Conservation (phyloP, 1,140 invertebrate genomes). For the Diachasma alloeum region DNA sequence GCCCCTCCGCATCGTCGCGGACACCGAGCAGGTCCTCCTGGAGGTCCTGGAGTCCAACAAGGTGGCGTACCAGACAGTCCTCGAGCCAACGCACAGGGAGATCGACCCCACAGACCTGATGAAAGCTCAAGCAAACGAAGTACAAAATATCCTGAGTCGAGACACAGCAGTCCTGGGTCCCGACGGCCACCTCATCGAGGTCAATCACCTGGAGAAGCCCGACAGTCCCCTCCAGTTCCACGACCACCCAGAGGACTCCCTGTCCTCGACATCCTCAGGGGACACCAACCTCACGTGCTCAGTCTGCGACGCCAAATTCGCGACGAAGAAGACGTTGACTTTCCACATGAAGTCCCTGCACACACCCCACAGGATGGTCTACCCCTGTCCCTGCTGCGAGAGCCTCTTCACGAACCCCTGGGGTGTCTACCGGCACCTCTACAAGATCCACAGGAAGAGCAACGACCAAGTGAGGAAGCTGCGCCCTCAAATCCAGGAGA, state of each 20-base stretch:
- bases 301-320: conserved; percentile 71
- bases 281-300: conserved; percentile 34
- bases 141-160: conserved; percentile 64
- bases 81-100: conserved; percentile 29
- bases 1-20: conserved; percentile 10
- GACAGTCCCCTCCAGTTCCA: conserved; percentile 14
- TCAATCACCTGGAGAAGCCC: conserved; percentile 24
- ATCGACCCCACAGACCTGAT: conserved; percentile 55
- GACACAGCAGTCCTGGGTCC: conserved; percentile 68
- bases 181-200: conserved; percentile 67
- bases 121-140: conserved; percentile 64
- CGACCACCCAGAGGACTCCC: neutral
- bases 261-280: conserved; percentile 9
- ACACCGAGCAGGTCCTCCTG: conserved; percentile 49
- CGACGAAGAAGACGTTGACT: conserved; percentile 74
- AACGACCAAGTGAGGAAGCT: conserved; percentile 69
- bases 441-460: conserved; percentile 71
- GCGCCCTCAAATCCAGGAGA: conserved; percentile 68
- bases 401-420: conserved; percentile 74
- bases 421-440: conserved; percentile 76
- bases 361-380: conserved; percentile 70
- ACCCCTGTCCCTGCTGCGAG: conserved; percentile 75
- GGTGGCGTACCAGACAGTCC: conserved; percentile 65
- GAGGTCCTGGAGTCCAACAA: conserved; percentile 64
- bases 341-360: conserved; percentile 76